Evolutionary conservation across 2,888 invertebrate genomes (phyloP).

Genomic region (Nephrocerus scutellatus): DNA sequence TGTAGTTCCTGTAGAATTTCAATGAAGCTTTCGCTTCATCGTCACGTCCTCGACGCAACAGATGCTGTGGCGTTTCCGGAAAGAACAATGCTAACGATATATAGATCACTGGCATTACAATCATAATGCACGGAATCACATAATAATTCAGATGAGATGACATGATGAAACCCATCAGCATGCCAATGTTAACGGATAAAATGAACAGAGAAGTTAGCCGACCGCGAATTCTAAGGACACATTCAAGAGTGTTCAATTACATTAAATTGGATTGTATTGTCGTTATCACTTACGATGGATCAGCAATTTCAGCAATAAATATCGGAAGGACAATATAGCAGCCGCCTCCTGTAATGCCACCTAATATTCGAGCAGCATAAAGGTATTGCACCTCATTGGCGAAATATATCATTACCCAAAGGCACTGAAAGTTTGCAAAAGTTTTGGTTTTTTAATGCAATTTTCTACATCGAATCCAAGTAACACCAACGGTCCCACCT

Average conservation of each 20-base stretch:
- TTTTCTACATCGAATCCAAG: too few species aligned
- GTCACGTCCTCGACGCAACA: slow-evolving; percentile 25
- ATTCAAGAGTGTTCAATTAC: not conserved
- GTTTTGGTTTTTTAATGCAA: too few species aligned
- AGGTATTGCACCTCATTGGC: slow-evolving; percentile 34
- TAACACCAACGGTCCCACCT: too few species aligned
- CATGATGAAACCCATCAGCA: slow-evolving; percentile 28
- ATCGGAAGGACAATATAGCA: slow-evolving; percentile 37
- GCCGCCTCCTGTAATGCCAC: slow-evolving; percentile 42
- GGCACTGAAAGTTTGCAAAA: slow-evolving; percentile 25
- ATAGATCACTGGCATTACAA: slow-evolving; percentile 29
- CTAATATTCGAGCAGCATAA: slow-evolving; percentile 37
- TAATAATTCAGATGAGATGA: slow-evolving; percentile 30
- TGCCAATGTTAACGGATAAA: slow-evolving; percentile 29
- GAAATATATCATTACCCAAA: slow-evolving; percentile 39
- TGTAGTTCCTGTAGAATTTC: slow-evolving; percentile 30
- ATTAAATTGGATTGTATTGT: not conserved
- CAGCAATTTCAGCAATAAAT: slow-evolving; percentile 43
- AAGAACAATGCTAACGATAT: slow-evolving; percentile 22
- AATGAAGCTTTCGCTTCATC: slow-evolving; percentile 28
- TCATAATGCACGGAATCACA: slow-evolving; percentile 27
- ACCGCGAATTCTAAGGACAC: slow-evolving; percentile 33
- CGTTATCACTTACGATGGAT: slow-evolving; percentile 33
- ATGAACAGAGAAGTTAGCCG: slow-evolving; percentile 33
- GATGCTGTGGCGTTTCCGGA: slow-evolving; percentile 34